Base-by-base conservation (phyloP, 2,113 vertebrate species). In the Pluvialis apricaria region DNA sequence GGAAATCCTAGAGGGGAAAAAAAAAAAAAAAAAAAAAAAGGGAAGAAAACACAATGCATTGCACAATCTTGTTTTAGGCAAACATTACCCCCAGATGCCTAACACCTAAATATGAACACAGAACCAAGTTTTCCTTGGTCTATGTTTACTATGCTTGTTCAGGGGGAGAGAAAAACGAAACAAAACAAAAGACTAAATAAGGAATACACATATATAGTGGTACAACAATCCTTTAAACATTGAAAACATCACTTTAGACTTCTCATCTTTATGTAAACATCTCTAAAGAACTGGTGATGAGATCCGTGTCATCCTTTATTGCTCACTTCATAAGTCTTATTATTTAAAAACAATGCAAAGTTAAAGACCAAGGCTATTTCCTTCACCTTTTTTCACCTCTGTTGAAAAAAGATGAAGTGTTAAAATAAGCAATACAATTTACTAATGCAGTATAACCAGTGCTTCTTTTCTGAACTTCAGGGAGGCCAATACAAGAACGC, bases 161-260 rank as follows among this genome's bases (percentile, higher is more conserved):
- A 61, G 5, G 9, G 5, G 10, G 12, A 75, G 13, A 86, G 17
- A 68, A 44, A 15, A 66, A 87, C 42, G 66, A 71, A 71, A 7
- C 8, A 44, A 64, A 78, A 4, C 16, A 15, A 71, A 70, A 8
- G n/a, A 57, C 42, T 60, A 28, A 69, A 83, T 28, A 83, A 54
- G 28, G 38, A 95, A 49, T 65, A 88, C 19, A 68, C 18, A 29
- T 44, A 54, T 40, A 52, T 81, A 96, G 68, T 58, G 36, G 88
- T 40, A 44, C 51, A 83, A 61, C 9, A 64, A 15, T 44, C 86
- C 60, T 86, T 89, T 66, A 51, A 76, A 92, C 40, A 51, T 21
- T 88, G 70, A 65, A 96, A 86, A 86, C 60, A 91, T 72, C 36
- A 66, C 90, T 97, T 88, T 40, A 88, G 58, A 72, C 25, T 47